Conservation (phyloP, 2,113 vertebrate species). For the Lasiurus borealis region DNA sequence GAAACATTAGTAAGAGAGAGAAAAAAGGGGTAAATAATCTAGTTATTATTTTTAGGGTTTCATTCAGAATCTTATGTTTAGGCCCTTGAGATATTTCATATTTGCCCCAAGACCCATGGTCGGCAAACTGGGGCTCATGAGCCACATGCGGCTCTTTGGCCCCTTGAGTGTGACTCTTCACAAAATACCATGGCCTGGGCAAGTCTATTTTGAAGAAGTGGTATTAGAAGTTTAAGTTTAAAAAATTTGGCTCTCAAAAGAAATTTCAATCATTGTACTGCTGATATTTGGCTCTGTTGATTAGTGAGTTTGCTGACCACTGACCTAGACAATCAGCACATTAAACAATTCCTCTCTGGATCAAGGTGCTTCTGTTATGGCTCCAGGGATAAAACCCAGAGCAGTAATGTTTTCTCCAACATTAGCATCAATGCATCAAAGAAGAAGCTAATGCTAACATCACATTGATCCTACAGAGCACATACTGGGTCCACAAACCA, state of each 20-base stretch:
- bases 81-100: not conserved
- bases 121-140: too few species aligned
- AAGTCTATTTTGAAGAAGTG: too few species aligned
- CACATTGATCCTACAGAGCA: not conserved
- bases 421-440: not conserved
- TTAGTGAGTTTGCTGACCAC: too few species aligned
- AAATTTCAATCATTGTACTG: too few species aligned
- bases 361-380: not conserved
- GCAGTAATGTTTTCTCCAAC: not conserved
- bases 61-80: slow-evolving; percentile 16
- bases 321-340: not conserved
- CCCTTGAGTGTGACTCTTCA: too few species aligned
- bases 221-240: too few species aligned
- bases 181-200: too few species aligned
- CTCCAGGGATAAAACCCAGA: not conserved
- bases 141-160: too few species aligned
- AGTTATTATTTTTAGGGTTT: not conserved
- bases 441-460: slow-evolving; percentile 9
- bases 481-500: not conserved
- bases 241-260: too few species aligned
- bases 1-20: not conserved
- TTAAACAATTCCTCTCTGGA: slow-evolving; percentile 28
- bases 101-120: not conserved
- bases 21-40: not conserved
- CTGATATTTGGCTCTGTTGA: too few species aligned